phyloP scores from a whole-genome alignment of 2,888 invertebrate species.

The Mycalesis mineus region DNA sequence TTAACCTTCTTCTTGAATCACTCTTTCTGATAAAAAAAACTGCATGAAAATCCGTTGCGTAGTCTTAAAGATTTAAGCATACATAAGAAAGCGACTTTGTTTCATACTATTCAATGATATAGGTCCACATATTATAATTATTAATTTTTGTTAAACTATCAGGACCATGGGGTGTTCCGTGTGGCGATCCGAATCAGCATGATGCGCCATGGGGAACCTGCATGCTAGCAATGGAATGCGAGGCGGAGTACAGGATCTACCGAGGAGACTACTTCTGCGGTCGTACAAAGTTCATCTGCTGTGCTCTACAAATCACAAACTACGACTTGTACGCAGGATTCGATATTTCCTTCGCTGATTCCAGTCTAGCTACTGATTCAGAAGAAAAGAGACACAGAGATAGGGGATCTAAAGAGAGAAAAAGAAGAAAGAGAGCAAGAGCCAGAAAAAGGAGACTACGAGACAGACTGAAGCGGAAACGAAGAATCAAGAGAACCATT shows the following conservation, averaged over 20 bases:
- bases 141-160: constrained; percentile 25
- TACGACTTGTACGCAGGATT: constrained; percentile 64
- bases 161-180: constrained; percentile 69
- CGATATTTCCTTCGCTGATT: constrained; percentile 56
- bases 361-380: constrained; percentile 47
- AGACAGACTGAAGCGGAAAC: constrained; percentile 45
- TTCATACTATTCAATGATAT: no score
- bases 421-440: constrained; percentile 25
- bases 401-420: constrained; percentile 36
- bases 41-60: no score
- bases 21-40: no score
- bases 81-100: no score
- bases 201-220: constrained; percentile 68
- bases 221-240: constrained; percentile 56
- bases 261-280: constrained; percentile 64
- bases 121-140: no score
- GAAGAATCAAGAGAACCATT: constrained; percentile 51
- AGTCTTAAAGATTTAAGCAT: no score
- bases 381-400: constrained; percentile 40
- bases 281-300: constrained; percentile 56
- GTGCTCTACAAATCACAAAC: constrained; percentile 48
- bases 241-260: constrained; percentile 58
- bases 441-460: constrained; percentile 38
- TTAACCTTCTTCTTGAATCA: no score
- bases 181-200: constrained; percentile 65